Percentiles rank a stretch among this genome's conserved stretches.
These are phyloP conservation scores for Caradrina kadenii DNA, from an alignment of 2,888 invertebrate species.

Conservation along the genomic window DNA sequence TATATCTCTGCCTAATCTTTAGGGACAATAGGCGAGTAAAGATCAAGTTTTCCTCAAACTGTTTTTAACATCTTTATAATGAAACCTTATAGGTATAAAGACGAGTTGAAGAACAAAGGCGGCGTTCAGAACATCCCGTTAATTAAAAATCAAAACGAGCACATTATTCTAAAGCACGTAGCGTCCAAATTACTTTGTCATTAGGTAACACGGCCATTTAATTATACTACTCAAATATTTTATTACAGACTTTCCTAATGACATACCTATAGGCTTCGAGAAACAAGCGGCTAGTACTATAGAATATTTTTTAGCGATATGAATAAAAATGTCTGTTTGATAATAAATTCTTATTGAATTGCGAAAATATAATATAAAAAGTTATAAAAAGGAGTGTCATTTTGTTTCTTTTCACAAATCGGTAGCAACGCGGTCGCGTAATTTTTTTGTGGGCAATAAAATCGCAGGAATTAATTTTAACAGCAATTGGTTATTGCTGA, in stretches of 20 bases:
- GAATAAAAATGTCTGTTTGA: not conserved
- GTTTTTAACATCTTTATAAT: constrained; percentile 1
- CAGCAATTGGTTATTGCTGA: too few species aligned
- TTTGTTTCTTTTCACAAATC: too few species aligned
- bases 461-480: too few species aligned
- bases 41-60: not conserved
- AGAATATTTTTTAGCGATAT: constrained; percentile 3
- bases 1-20: too few species aligned
- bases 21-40: not conserved
- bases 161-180: constrained; percentile 68
- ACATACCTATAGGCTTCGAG: constrained; percentile 36
- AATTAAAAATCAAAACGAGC: constrained; percentile 61
- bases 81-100: not conserved
- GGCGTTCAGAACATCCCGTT: constrained; percentile 24
- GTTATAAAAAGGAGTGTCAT: not conserved
- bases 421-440: too few species aligned
- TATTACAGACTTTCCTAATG: constrained; percentile 47
- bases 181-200: constrained; percentile 58
- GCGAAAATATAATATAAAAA: not conserved
- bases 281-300: constrained; percentile 21
- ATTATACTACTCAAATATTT: constrained; percentile 60
- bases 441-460: too few species aligned
- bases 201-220: constrained; percentile 50
- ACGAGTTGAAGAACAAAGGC: constrained; percentile 6
- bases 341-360: not conserved